These are phyloP conservation scores for Ctenodactylus gundi DNA, from an alignment of 2,113 vertebrate species.

Conservation along the genomic window DNA sequence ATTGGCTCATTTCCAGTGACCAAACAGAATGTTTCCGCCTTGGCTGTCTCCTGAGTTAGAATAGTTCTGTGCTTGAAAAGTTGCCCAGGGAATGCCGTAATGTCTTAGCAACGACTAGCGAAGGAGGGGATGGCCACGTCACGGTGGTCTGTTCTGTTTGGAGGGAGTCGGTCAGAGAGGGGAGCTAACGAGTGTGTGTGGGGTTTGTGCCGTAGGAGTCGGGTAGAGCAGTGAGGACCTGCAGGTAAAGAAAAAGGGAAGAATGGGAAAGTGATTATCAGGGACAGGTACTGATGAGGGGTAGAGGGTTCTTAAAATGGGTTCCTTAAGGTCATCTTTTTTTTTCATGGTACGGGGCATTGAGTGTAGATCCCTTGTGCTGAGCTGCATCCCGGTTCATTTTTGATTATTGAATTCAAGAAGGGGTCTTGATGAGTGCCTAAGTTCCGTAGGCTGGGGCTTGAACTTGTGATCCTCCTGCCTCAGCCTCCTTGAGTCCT, in stretches of 20 bases:
- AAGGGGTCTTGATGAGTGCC: no score
- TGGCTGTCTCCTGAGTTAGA: conserved; percentile 4
- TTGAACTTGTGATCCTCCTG: no score
- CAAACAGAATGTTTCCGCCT: neutral
- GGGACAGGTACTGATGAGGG: neutral
- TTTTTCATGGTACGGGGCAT: no score
- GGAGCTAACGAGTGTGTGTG: neutral
- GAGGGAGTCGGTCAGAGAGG: neutral
- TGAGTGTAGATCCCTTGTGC: no score
- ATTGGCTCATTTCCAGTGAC: conserved; percentile 6
- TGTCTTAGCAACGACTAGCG: neutral
- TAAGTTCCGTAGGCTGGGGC: no score
- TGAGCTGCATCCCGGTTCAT: no score
- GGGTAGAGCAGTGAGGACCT: neutral
- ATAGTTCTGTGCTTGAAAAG: neutral
- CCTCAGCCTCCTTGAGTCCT: no score
- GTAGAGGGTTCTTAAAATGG: neutral
- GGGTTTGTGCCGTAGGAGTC: neutral
- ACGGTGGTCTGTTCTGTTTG: neutral
- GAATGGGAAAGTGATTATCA: neutral
- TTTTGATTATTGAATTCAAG: no score
- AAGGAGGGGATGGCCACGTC: neutral
- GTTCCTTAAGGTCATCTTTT: neutral
- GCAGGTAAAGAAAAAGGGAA: neutral
- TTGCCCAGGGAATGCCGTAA: neutral